A percentile compares a stretch with the other conserved stretches of the same genome.
phyloP scores from a whole-genome alignment of 2,113 vertebrate species.

The Pontoporia blainvillei region DNA sequence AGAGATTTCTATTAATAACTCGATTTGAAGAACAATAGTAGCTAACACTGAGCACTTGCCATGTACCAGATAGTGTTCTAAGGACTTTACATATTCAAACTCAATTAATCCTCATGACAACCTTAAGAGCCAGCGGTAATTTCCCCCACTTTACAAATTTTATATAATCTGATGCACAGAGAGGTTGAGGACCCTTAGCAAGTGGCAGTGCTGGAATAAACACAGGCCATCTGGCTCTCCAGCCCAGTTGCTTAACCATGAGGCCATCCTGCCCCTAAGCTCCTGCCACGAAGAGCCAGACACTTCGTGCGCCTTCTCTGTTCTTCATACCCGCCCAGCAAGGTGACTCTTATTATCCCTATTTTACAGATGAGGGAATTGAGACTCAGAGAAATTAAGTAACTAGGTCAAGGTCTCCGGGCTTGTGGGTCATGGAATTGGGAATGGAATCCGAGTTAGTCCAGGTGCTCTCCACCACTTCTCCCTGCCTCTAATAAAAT shows the following conservation, averaged over 20 bases:
- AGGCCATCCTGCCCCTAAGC: not conserved
- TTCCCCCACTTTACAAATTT: not conserved
- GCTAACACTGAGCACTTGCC: not conserved
- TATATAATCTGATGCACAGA: not conserved
- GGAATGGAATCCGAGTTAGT: not conserved
- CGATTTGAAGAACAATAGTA: not conserved
- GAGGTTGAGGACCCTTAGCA: no score
- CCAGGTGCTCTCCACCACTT: not conserved
- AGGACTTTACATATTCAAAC: not conserved
- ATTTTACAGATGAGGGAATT: conserved; percentile 30
- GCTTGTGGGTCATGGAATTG: not conserved
- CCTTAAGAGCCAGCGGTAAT: not conserved
- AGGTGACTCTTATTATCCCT: not conserved
- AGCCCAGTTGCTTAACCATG: not conserved
- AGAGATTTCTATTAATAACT: conserved; percentile 52
- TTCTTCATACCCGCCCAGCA: not conserved
- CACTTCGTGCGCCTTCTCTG: not conserved
- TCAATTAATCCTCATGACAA: not conserved
- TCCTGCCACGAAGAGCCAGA: not conserved
- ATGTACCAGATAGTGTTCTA: not conserved
- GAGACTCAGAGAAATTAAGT: conserved; percentile 44
- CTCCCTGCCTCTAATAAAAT: not conserved
- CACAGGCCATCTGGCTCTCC: not conserved
- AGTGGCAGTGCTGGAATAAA: not conserved
- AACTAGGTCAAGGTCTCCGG: conserved; percentile 13